Conservation (phyloP, 2,888 invertebrate species). For the Ashinkailepas kermadecensis region DNA sequence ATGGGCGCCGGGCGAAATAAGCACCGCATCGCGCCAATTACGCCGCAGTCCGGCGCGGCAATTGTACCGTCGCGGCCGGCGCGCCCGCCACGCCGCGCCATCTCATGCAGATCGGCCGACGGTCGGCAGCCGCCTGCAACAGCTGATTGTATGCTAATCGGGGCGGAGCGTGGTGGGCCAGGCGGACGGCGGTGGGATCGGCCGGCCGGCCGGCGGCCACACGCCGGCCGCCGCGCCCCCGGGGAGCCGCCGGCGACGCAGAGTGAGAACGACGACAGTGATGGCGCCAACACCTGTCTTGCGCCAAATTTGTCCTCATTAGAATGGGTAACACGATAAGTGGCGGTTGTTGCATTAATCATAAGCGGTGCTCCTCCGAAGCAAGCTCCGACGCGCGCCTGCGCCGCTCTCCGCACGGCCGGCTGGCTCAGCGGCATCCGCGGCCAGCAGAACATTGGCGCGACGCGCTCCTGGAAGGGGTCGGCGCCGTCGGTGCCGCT, state of each 20-base stretch:
- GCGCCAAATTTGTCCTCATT: slow-evolving; percentile 13
- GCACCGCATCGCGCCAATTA: background rate
- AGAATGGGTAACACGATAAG: background rate
- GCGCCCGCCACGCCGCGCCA: background rate
- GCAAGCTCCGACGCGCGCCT: background rate
- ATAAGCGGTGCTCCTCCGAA: background rate
- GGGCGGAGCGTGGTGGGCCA: too few relatives aligned
- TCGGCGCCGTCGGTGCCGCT: too few relatives aligned
- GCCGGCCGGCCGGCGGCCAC: too few relatives aligned
- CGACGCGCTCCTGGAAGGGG: too few relatives aligned
- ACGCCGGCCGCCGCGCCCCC: too few relatives aligned
- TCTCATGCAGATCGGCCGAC: background rate
- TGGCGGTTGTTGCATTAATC: slow-evolving; percentile 8
- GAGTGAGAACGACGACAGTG: background rate
- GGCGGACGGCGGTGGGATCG: too few relatives aligned
- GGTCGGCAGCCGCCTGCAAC: background rate
- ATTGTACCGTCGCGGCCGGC: background rate
- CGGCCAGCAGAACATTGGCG: too few relatives aligned
- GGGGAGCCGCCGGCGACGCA: background rate
- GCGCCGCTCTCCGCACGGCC: background rate
- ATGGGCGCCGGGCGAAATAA: background rate
- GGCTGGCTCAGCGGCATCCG: background rate
- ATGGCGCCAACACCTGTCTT: slow-evolving; percentile 4
- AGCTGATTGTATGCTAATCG: slow-evolving; percentile 13
- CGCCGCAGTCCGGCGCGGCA: background rate